Evolutionary conservation across 1,140 invertebrate genomes (phyloP).

Genomic region (Listronotus bonariensis): DNA sequence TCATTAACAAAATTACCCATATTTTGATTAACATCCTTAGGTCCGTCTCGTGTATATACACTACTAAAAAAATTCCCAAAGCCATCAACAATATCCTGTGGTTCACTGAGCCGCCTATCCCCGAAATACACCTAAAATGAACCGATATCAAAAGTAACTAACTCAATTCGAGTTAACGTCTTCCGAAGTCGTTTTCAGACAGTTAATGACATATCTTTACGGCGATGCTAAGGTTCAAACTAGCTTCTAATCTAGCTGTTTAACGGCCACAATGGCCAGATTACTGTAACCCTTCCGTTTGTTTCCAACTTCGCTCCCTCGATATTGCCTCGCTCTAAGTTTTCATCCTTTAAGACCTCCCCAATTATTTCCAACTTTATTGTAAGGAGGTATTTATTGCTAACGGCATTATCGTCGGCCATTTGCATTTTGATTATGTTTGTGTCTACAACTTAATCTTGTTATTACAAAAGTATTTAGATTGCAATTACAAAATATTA

Average conservation of each 20-base stretch:
- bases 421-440: constrained; percentile 21
- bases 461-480: constrained; percentile 15
- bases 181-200: constrained; percentile 21
- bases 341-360: constrained; percentile 30
- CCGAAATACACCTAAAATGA: no score
- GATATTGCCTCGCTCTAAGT: constrained; percentile 23
- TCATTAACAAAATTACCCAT: no score
- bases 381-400: constrained; percentile 24
- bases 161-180: constrained; percentile 7
- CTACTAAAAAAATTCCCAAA: no score
- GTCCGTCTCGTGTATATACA: no score
- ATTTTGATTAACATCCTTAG: no score
- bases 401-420: constrained; percentile 17
- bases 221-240: constrained; percentile 24
- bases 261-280: constrained; percentile 38
- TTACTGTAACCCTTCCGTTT: constrained; percentile 37
- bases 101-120: no score
- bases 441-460: constrained; percentile 9
- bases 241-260: constrained; percentile 33
- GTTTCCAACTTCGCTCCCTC: constrained; percentile 27
- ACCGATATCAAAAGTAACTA: not conserved
- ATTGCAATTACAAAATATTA: no score
- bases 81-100: no score
- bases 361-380: constrained; percentile 34
- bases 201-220: constrained; percentile 28